Evolutionary conservation across 2,888 invertebrate species (phyloP), one percentile per base, ranked within the genome.

Genomic region (Lobophora halterata): DNA sequence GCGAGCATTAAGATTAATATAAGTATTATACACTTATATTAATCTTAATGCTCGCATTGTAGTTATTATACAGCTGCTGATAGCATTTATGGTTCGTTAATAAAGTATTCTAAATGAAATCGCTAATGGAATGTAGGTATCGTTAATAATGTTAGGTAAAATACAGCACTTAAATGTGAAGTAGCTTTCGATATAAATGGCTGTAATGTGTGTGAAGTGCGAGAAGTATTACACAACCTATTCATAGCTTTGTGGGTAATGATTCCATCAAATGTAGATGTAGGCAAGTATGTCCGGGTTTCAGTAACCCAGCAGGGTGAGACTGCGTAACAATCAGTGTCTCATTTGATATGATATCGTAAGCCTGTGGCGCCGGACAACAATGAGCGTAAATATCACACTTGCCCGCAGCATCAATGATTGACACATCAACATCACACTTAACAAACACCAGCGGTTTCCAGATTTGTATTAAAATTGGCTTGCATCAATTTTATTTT

Each of bases 341-440:
- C 41, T 33, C 43, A 31, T 24, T 45, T 29, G 29, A 33, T 12
- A 25, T 41, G 26, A 21, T 38, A 29, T 30, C 17, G 19, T 36
- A 35, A 32, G 24, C 16, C 35, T 16, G 18, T 18, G n/a, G n/a
- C n/a, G n/a, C 26, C 10, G 10, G 25, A 12, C 34, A 57, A 63
- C 68, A 65, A 65, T 59, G 62, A 55, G 56, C 58, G 61, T 67
- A 65, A 70, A 70, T 70, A 70, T 65, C 58, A 55, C 58, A 63
- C 63, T 67, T 60, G 46, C 49, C 48, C 21, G 44, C 46, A 40
- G 41, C 25, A 29, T 47, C 47, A 50, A 41, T 57, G 58, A 63
- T 63, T 61, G 61, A 61, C 60, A 58, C 55, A 54, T 54, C 50
- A 53, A 52, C 46, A 24, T 50, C n/a, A n/a, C n/a, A n/a, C n/a